Base-by-base conservation (phyloP, 1,140 invertebrate genomes). In the Brachionus rotundiformis region DNA sequence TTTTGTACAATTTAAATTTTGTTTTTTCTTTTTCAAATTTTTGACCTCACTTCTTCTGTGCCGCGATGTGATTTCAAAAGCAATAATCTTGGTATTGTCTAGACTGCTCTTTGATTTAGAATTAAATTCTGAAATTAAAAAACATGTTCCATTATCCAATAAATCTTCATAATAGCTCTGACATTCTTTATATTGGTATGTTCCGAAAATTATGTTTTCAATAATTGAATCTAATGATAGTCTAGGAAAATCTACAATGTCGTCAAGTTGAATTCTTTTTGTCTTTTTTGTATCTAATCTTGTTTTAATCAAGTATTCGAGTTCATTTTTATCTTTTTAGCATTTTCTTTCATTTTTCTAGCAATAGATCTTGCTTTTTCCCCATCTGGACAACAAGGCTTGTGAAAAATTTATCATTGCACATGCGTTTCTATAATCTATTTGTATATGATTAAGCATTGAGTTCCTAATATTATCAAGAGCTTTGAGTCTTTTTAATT, bases 371-470 rank as follows among this genome's bases (percentile, higher is more conserved):
- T 13, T n/a, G 31, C 29, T 3, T 68, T 36, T 33, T 68, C 3
- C 0, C 27, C 63, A 68, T 68, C 63, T n/a, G 63, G 63, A 68
- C 13, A 36, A 33, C 27, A 33, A n/a, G 63, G 63, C 31, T 68
- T 68, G n/a, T 68, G 63, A 13, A 68, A 68, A 68, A 36, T 68
- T 68, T 1, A 29, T 68, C 59, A 63, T 63, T 25, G 59, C 59
- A 29, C 59, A 63, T 3, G 59, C 59, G 2, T 27, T 63, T 63
- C 63, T 68, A 36, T 36, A 68, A 68, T 68, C 31, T 7, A 8
- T 19, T 36, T 16, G 2, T 0, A 68, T 68, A 36, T 68, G 31
- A 16, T 33, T 33, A 36, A 36, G 3, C 6, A 0, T 1, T 16
- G 63, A n/a, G 2, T 68, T 68, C n/a, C 63, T 31, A 33, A 68